Conservation (phyloP, 2,113 vertebrate species). For the Proterorhinus semilunaris region DNA sequence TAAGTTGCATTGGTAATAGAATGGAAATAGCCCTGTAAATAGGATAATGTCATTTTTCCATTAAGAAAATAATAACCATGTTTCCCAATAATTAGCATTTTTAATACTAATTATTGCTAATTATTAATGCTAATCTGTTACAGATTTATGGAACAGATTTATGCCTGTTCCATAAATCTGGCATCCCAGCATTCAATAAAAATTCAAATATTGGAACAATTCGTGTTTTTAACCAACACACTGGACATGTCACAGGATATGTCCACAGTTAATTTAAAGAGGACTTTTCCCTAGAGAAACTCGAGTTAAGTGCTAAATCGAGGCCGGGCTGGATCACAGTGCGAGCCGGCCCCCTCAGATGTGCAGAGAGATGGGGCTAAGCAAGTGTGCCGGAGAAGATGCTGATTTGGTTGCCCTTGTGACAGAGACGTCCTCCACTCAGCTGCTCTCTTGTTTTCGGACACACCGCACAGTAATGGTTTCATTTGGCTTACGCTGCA, state of each 20-base stretch:
- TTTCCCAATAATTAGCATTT: too few species aligned
- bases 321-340: neutral
- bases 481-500: conserved; percentile 65
- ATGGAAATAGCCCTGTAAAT: too few species aligned
- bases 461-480: conserved; percentile 52
- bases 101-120: too few species aligned
- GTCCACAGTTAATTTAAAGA: conserved; percentile 8
- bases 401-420: conserved; percentile 44
- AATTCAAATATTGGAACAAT: neutral
- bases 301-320: conserved; percentile 18
- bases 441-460: conserved; percentile 38
- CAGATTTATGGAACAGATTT: too few species aligned
- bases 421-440: conserved; percentile 53
- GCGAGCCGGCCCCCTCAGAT: conserved; percentile 3
- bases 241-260: neutral
- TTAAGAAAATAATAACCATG: too few species aligned
- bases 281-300: conserved; percentile 11
- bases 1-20: too few species aligned
- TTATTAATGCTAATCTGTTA: too few species aligned
- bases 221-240: neutral
- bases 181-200: too few species aligned
- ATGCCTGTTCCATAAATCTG: too few species aligned
- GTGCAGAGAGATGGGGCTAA: conserved; percentile 17
- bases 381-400: conserved; percentile 27
- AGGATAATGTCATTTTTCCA: too few species aligned